A percentile compares a stretch with the other conserved stretches of the same genome.
These are phyloP conservation scores for Phaenicophaeus curvirostris DNA, from an alignment of 2,797 vertebrate species.

Conservation along the genomic window DNA sequence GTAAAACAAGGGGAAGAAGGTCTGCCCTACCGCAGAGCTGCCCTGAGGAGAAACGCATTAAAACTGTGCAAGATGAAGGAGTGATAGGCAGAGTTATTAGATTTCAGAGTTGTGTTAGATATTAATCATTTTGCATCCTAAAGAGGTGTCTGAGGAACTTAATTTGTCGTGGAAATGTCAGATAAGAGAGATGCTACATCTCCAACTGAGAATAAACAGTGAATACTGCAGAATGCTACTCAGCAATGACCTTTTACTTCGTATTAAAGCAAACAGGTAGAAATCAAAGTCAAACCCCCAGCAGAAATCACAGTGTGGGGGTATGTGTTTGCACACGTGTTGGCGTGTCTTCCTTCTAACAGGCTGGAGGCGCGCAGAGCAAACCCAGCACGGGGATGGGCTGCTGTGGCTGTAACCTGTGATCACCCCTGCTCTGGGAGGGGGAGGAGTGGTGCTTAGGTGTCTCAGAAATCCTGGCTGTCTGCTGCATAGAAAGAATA, in stretches of 20 bases:
- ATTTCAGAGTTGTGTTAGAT: not conserved
- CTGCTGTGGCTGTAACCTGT: not conserved
- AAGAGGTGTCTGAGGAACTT: slow-evolving; percentile 23
- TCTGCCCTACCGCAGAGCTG: not conserved
- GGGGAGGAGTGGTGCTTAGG: not conserved
- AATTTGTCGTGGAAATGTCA: slow-evolving; percentile 57
- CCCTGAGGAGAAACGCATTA: not conserved
- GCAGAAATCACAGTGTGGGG: not conserved
- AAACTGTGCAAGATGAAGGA: not conserved
- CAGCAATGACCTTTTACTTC: slow-evolving; percentile 51
- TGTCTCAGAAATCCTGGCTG: not conserved
- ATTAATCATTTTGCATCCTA: slow-evolving; percentile 29
- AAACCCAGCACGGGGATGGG: not conserved
- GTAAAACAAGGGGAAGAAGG: not conserved
- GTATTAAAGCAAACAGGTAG: slow-evolving; percentile 46
- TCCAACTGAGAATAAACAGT: slow-evolving; percentile 6
- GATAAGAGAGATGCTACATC: not conserved
- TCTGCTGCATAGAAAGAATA: not conserved
- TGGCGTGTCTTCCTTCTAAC: not conserved
- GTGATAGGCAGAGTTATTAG: not conserved
- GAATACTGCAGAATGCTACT: not conserved
- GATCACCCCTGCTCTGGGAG: not conserved
- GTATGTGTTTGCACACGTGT: not conserved
- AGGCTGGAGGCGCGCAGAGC: not conserved
- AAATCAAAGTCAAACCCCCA: slow-evolving; percentile 8